Evolutionary conservation across 2,888 invertebrate species (phyloP), one percentile per base, ranked within the genome.

Genomic region (Campopleginae sp.): DNA sequence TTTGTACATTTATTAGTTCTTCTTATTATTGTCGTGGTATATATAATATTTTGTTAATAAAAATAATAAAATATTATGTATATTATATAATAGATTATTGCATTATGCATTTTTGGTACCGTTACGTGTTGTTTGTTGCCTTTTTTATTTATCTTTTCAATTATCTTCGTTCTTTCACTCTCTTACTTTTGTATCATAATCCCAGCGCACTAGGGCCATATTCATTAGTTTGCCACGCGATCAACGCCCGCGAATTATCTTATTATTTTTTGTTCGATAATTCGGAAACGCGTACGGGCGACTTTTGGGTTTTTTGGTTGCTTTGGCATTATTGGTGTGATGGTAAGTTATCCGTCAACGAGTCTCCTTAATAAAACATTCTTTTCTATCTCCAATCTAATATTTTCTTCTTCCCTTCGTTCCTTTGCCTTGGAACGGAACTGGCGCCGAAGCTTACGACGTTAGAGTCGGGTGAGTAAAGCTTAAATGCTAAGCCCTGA

Each of bases 61-160:
- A 93, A 93, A 93, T 93, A 93, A 93, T 93, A 93, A 93, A 93
- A 93, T 93, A 93, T 93, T 92, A 92, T 93, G 92, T 92, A 91
- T 92, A 92, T 92, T 90, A 92, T 92, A 92, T 93, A 91, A 91
- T 93, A 93, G 92, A 93, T 93, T 93, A 93, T 93, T 93, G 93
- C 93, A 93, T 93, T 93, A 94, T 93, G 93, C 93, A 90, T 93
- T 93, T 93, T 94, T 94, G 93, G 93, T 94, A 94, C 92, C 92
- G 93, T 94, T 92, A 88, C 91, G 89, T 89, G 89, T 88, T 89
- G 87, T 87, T 90, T 87, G 84, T 87, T 86, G 76, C 79, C 74
- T 79, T 84, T 79, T 70, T 79, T 84, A 46, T 81, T 74, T 79
- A 75, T 71, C 70, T 58, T 80, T 66, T 63, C 76, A 58, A 82